A percentile compares a stretch with the other conserved stretches of the same genome.
Evolutionary conservation across 1,140 invertebrate species (phyloP).

Genomic region (Ceratitis capitata): DNA sequence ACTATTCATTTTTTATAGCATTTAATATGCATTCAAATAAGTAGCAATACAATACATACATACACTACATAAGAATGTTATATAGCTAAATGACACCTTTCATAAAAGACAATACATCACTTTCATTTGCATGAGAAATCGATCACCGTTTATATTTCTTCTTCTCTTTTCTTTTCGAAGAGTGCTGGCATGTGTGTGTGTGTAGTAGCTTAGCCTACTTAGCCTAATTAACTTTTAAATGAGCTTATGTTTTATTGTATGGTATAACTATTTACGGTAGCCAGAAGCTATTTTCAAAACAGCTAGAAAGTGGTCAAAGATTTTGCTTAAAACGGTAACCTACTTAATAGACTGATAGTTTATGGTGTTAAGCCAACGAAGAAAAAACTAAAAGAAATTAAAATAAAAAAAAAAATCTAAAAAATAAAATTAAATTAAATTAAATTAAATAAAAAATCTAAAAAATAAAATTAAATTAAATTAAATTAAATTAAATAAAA

Average conservation of each 20-base stretch:
- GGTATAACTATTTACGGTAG: too few relatives aligned
- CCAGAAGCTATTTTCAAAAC: not conserved
- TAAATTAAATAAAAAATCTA: too few relatives aligned
- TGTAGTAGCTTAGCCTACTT: not conserved
- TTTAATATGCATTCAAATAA: not conserved
- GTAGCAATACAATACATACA: not conserved
- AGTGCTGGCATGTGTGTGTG: not conserved
- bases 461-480: too few relatives aligned
- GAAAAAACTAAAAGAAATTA: too few relatives aligned
- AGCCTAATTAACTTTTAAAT: not conserved
- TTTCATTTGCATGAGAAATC: not conserved
- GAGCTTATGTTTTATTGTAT: not conserved
- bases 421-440: too few relatives aligned
- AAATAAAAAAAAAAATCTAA: too few relatives aligned
- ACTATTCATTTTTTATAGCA: not conserved
- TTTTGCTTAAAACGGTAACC: not conserved
- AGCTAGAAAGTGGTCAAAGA: not conserved
- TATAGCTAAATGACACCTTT: too few relatives aligned
- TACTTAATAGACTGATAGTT: not conserved
- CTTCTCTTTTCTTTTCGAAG: too few relatives aligned
- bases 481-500: too few relatives aligned
- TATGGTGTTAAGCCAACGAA: too few relatives aligned
- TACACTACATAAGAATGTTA: not conserved
- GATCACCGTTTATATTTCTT: not conserved
- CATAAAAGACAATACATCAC: not conserved